Percentiles rank a stretch among this genome's conserved stretches.
Evolutionary conservation across 2,888 invertebrate species (phyloP).

Genomic region (Drosophila paranaensis): DNA sequence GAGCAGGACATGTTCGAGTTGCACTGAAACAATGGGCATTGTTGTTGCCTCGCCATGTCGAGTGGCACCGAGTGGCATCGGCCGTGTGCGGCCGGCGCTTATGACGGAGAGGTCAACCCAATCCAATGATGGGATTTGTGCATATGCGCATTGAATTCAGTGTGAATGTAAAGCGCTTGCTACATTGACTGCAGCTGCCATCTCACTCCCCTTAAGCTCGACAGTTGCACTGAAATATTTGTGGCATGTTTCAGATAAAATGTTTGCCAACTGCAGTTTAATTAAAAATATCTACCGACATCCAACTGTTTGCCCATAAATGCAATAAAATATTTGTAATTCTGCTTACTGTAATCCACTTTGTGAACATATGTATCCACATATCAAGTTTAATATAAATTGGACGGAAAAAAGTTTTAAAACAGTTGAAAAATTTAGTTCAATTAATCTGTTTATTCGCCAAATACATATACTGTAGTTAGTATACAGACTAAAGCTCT

Average conservation of each 20-base stretch:
- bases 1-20: conserved; percentile 71
- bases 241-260: conserved; percentile 57
- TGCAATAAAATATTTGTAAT: conserved; percentile 10
- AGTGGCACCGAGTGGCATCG: conserved; percentile 41
- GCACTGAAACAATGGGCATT: conserved; percentile 52
- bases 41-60: conserved; percentile 24
- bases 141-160: conserved; percentile 23
- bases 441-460: background rate
- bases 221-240: conserved; percentile 29
- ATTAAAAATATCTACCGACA: conserved; percentile 39
- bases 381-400: background rate
- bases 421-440: background rate
- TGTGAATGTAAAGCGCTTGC: background rate
- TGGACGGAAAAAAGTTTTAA: background rate
- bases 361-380: background rate
- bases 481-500: too few species aligned
- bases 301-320: conserved; percentile 11
- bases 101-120: conserved; percentile 3
- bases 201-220: too few species aligned
- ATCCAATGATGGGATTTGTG: conserved; percentile 10
- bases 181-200: conserved; percentile 19
- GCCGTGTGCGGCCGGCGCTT: conserved; percentile 27
- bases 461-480: too few species aligned
- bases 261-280: conserved; percentile 39
- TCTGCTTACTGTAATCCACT: background rate